Evolutionary conservation across 2,113 vertebrate genomes (phyloP).

Genomic region (Eclectus roratus): DNA sequence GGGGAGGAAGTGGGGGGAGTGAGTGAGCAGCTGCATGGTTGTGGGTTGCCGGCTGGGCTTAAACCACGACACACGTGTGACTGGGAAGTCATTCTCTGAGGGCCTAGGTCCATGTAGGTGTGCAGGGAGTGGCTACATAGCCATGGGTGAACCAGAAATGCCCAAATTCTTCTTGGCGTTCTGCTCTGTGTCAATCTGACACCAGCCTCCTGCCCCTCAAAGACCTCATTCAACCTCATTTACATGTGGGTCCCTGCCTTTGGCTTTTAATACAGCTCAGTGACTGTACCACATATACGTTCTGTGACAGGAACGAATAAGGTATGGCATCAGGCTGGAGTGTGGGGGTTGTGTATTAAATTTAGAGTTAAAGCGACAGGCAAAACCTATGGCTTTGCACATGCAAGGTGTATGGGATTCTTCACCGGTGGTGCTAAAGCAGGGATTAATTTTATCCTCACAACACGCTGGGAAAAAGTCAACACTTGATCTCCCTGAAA

Average conservation of each 20-base stretch:
- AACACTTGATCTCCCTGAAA: background rate
- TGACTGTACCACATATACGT: background rate
- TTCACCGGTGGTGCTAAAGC: background rate
- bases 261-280: background rate
- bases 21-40: too few species aligned
- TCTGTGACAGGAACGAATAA: background rate
- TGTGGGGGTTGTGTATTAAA: background rate
- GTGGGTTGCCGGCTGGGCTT: too few species aligned
- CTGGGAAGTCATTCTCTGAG: background rate
- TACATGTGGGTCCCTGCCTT: background rate
- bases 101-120: background rate
- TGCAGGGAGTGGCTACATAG: background rate
- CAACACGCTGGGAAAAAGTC: background rate
- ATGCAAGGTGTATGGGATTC: background rate
- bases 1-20: too few species aligned
- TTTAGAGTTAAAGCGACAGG: background rate
- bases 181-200: background rate
- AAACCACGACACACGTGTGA: too few species aligned
- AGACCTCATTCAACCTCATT: background rate
- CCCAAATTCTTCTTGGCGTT: background rate
- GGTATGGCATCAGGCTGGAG: background rate
- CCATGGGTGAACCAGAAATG: background rate
- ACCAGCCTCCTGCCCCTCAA: accelerated
- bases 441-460: background rate
- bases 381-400: background rate